A percentile compares a stretch with the other conserved stretches of the same genome.
phyloP scores from a whole-genome alignment of 2,797 vertebrate genomes.

The Cyprinella venusta region DNA sequence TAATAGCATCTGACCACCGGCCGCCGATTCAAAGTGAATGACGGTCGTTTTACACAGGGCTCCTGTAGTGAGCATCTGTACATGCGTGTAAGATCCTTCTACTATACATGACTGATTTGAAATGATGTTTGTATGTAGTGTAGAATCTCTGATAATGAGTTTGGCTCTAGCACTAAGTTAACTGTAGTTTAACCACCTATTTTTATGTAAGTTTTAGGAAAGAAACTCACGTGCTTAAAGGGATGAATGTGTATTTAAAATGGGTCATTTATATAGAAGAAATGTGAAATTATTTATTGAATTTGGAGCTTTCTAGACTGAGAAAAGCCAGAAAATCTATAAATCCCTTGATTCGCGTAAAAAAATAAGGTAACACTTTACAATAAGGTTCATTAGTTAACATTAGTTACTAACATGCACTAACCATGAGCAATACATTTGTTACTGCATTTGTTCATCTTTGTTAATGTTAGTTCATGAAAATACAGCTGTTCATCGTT shows the following conservation, averaged over 20 bases:
- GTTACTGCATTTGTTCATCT: too few species aligned
- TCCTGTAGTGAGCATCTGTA: not conserved
- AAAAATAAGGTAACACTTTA: too few species aligned
- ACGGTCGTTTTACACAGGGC: not conserved
- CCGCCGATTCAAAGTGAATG: constrained; percentile 13
- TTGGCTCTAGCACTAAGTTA: not conserved
- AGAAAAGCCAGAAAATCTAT: not conserved
- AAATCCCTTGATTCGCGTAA: not conserved
- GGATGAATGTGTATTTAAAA: too few species aligned
- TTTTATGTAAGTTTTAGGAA: not conserved
- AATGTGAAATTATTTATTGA: too few species aligned
- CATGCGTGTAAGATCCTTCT: not conserved
- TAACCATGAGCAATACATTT: too few species aligned
- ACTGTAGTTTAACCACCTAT: not conserved
- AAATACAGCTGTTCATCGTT: too few species aligned
- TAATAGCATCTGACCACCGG: constrained; percentile 13
- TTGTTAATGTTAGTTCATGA: too few species aligned
- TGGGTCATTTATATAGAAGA: too few species aligned
- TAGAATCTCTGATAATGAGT: not conserved
- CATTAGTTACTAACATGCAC: too few species aligned
- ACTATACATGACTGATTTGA: not conserved
- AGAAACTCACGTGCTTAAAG: not conserved
- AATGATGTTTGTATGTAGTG: not conserved
- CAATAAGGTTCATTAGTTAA: too few species aligned
- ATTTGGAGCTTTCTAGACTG: too few species aligned